Percentiles rank a stretch among this genome's conserved stretches.
Conservation (phyloP, 1,140 invertebrate genomes). For the Trachymyrmex cornetzi region DNA sequence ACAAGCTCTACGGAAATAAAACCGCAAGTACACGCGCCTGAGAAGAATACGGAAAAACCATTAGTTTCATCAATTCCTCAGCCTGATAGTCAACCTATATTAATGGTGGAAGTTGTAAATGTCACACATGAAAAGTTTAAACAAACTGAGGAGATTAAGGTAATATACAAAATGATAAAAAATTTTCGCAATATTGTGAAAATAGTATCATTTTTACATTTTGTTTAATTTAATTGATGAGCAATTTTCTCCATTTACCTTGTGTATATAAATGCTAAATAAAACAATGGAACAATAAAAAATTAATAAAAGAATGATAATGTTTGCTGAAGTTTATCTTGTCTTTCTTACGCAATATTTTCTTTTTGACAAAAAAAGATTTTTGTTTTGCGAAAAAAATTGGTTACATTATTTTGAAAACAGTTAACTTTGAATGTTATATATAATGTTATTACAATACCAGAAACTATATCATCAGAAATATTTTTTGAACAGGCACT, state of each 20-base stretch:
- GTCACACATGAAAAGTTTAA: slow-evolving; percentile 95
- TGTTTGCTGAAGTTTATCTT: background rate
- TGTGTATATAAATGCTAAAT: no score
- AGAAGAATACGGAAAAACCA: slow-evolving; percentile 63
- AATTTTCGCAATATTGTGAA: background rate
- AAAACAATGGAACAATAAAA: background rate
- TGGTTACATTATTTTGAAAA: no score
- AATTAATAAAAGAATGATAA: background rate
- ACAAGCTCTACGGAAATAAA: slow-evolving; percentile 19
- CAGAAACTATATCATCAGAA: background rate
- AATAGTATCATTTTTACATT: background rate
- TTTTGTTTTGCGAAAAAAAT: no score
- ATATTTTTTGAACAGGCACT: slow-evolving; percentile 89
- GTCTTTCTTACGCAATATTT: background rate
- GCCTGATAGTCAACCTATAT: slow-evolving; percentile 87
- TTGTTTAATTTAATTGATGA: background rate
- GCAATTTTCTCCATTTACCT: background rate
- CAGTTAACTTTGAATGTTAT: background rate
- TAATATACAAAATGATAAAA: slow-evolving; percentile 76
- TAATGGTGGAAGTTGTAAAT: slow-evolving; percentile 99
- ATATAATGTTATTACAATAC: background rate
- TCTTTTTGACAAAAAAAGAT: no score
- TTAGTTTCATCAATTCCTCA: slow-evolving; percentile 77
- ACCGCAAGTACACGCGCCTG: slow-evolving; percentile 13
- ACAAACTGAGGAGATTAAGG: slow-evolving; percentile 98